Percentiles rank a stretch among this genome's conserved stretches.
These are phyloP conservation scores for Ectemnius lituratus DNA, from an alignment of 2,888 invertebrate genomes.

Conservation along the genomic window DNA sequence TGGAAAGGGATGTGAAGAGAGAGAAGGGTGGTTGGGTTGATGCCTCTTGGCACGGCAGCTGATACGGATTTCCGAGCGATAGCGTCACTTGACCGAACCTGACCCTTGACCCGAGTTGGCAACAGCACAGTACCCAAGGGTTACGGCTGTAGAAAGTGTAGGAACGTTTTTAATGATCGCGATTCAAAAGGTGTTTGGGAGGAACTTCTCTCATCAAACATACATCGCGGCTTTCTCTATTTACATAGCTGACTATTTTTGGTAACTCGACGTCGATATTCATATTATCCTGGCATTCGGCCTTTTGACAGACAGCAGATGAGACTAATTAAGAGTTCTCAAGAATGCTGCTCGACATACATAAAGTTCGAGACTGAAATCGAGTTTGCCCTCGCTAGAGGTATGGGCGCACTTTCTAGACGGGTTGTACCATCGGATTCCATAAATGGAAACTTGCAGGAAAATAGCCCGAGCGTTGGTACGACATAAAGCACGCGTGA, in stretches of 20 bases:
- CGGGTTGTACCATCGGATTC: conserved; percentile 58
- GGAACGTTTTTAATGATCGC: conserved; percentile 17
- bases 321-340: no score
- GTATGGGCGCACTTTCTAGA: conserved; percentile 55
- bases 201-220: no score
- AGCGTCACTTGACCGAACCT: conserved; percentile 59
- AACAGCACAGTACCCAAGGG: conserved; percentile 31
- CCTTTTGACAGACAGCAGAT: no score
- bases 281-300: no score
- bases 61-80: conserved; percentile 53
- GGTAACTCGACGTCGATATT: no score
- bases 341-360: not conserved
- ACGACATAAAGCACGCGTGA: conserved; percentile 53
- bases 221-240: no score
- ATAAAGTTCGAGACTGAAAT: no score
- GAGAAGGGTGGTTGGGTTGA: not conserved
- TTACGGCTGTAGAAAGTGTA: conserved; percentile 7
- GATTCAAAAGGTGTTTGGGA: conserved; percentile 39
- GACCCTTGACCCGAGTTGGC: conserved; percentile 44
- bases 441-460: conserved; percentile 68
- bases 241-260: no score
- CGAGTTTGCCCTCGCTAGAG: conserved; percentile 1
- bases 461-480: conserved; percentile 60
- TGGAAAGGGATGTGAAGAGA: no score
- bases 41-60: conserved; percentile 39